Base-by-base conservation (phyloP, 1,140 invertebrate species). In the Pogonognathellus flavescens region DNA sequence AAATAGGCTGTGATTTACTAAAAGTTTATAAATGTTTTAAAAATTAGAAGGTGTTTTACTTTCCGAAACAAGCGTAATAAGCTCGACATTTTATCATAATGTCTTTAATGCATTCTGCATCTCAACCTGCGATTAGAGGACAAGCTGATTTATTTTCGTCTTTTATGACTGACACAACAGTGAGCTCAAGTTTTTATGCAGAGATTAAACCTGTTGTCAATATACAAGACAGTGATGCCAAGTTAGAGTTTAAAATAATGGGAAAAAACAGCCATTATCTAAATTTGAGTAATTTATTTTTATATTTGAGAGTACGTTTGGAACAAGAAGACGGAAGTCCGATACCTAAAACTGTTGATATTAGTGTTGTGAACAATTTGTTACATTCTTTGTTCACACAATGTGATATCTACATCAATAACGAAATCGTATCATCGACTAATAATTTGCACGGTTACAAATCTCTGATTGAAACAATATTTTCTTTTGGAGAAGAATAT, bases 21-120 rank as follows among this genome's bases (percentile, higher is more conserved):
- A n/a, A n/a, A n/a, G n/a, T n/a, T n/a, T n/a, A n/a, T n/a, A n/a
- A n/a, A n/a, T n/a, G n/a, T n/a, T n/a, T n/a, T n/a, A n/a, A n/a
- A n/a, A n/a, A n/a, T n/a, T n/a, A n/a, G n/a, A n/a, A n/a, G n/a
- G n/a, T n/a, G n/a, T n/a, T n/a, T n/a, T n/a, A n/a, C n/a, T n/a
- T 52, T 16, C 5, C 20, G 25, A 31, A 49, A 52, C 50, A 62
- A 62, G n/a, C 14, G 59, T 8, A 62, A 62, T 22, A 85, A 82
- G 70, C 31, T 76, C 0, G 84, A 85, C 22, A 82, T 82, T 52
- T 66, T 85, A 25, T 62, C 76, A 66, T 82, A 66, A 85, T 85
- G 84, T 25, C 76, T 18, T 13, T 82, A n/a, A 8, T 62, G 20
- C 76, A 80, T 20, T 11, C 81, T 59, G 0, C n/a, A n/a, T 86